These are phyloP conservation scores for Alviniconcha marisindica DNA, from an alignment of 1,140 invertebrate genomes.

Conservation along the genomic window DNA sequence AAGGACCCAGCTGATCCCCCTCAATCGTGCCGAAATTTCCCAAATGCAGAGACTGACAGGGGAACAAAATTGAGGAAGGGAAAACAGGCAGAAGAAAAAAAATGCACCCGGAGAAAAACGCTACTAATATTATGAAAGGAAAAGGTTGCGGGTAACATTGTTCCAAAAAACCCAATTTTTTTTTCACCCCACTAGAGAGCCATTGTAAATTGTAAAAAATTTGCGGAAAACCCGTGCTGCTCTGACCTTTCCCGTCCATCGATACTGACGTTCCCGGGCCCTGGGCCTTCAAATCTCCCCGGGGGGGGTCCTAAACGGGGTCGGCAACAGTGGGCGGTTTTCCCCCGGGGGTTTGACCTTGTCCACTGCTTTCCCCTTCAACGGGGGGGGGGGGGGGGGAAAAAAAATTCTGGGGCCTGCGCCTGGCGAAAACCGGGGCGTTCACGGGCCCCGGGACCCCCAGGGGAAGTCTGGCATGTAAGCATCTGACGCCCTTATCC, in stretches of 20 bases:
- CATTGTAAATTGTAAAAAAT: background rate
- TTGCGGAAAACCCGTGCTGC: slow-evolving; percentile 33
- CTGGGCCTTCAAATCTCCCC: slow-evolving; percentile 40
- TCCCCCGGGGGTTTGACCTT: background rate
- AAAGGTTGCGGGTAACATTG: background rate
- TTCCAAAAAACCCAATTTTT: slow-evolving; percentile 39
- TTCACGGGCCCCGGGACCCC: slow-evolving; percentile 91
- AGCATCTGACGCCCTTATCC: background rate
- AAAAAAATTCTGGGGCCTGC: slow-evolving; percentile 84
- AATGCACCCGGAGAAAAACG: no score
- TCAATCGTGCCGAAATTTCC: no score
- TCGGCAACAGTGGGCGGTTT: background rate
- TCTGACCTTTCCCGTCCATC: slow-evolving; percentile 52
- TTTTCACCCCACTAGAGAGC: background rate
- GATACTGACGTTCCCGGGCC: slow-evolving; percentile 44
- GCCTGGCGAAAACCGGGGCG: slow-evolving; percentile 89
- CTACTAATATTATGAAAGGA: background rate
- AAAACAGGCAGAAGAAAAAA: no score
- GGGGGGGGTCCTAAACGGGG: background rate
- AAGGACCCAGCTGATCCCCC: no score
- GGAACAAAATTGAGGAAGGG: no score
- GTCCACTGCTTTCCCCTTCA: background rate
- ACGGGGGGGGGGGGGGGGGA: no score
- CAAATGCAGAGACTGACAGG: no score
- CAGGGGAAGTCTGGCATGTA: slow-evolving; percentile 87